phyloP scores from a whole-genome alignment of 2,113 vertebrate species.

The Pimephales promelas region DNA sequence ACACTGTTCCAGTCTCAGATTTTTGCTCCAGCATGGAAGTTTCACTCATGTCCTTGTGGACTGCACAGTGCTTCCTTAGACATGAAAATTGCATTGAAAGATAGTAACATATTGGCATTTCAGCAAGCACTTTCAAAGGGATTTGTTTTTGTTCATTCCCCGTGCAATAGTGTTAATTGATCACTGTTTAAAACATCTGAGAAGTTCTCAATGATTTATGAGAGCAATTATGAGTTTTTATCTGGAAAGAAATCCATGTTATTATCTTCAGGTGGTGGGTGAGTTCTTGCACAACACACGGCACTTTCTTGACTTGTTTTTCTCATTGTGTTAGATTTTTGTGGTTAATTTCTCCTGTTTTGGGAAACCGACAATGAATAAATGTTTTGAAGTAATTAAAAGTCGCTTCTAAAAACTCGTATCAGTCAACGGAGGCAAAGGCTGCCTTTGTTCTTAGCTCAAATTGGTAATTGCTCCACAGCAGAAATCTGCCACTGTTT shows the following conservation, averaged over 20 bases:
- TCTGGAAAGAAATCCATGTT: not conserved
- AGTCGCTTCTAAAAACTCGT: not conserved
- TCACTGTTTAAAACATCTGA: constrained; percentile 5
- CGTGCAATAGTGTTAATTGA: not conserved
- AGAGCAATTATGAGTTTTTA: constrained; percentile 21
- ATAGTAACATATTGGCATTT: not conserved
- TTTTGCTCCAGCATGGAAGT: constrained; percentile 56
- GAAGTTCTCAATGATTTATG: constrained; percentile 4
- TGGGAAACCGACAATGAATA: not conserved
- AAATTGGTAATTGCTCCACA: constrained; percentile 18
- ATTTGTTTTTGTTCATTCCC: not conserved
- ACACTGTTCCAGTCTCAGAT: constrained; percentile 57
- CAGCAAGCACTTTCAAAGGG: not conserved
- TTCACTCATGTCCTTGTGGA: constrained; percentile 20
- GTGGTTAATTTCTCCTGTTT: constrained; percentile 16
- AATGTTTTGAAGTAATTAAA: constrained; percentile 19
- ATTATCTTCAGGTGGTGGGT: not conserved
- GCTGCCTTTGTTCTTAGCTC: not conserved
- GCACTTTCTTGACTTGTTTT: not conserved
- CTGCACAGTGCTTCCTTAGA: constrained; percentile 1
- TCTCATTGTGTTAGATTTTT: not conserved
- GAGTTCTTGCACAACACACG: not conserved
- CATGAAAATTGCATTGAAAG: not conserved
- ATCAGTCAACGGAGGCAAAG: constrained; percentile 5
- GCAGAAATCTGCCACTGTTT: constrained; percentile 8